Conservation (phyloP, 2,113 vertebrate genomes). For the Sinocyclocheilus maitianheensis region DNA sequence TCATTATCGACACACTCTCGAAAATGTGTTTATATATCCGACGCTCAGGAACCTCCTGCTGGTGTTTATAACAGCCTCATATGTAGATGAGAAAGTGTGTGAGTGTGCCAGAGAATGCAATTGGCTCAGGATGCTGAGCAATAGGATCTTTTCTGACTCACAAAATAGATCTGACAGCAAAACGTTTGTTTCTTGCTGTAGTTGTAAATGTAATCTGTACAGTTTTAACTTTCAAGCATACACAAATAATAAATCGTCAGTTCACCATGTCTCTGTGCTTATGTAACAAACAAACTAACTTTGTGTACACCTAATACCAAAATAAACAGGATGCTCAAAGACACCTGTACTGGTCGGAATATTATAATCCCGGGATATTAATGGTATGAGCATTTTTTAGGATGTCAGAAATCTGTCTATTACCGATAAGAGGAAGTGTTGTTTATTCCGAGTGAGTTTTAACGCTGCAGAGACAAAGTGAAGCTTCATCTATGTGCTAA, state of each 20-base stretch:
- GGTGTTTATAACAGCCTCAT: slow-evolving; percentile 36
- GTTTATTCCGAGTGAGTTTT: slow-evolving; percentile 76
- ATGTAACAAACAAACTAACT: slow-evolving; percentile 52
- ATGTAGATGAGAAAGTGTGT: slow-evolving; percentile 26
- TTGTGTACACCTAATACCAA: slow-evolving; percentile 42
- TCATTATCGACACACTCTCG: slow-evolving; percentile 61
- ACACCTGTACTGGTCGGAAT: slow-evolving; percentile 6
- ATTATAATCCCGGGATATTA: slow-evolving; percentile 70
- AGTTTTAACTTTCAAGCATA: slow-evolving; percentile 21
- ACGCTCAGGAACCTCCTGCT: slow-evolving; percentile 28
- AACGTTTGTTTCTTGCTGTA: not conserved
- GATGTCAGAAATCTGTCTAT: slow-evolving; percentile 79
- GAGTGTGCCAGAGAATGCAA: slow-evolving; percentile 24
- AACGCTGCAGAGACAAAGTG: slow-evolving; percentile 74
- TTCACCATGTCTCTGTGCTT: slow-evolving; percentile 49
- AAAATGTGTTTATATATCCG: slow-evolving; percentile 40
- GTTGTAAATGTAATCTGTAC: not conserved
- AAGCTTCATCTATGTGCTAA: slow-evolving; percentile 84
- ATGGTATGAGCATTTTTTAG: slow-evolving; percentile 75
- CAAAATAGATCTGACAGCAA: not conserved
- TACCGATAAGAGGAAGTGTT: slow-evolving; percentile 77
- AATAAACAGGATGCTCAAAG: slow-evolving; percentile 52
- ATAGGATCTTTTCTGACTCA: not conserved
- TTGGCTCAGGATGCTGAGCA: slow-evolving; percentile 5
- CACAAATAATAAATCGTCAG: slow-evolving; percentile 48